A percentile compares a stretch with the other conserved stretches of the same genome.
phyloP scores from a whole-genome alignment of 2,797 vertebrate species.

The Pterois miles region DNA sequence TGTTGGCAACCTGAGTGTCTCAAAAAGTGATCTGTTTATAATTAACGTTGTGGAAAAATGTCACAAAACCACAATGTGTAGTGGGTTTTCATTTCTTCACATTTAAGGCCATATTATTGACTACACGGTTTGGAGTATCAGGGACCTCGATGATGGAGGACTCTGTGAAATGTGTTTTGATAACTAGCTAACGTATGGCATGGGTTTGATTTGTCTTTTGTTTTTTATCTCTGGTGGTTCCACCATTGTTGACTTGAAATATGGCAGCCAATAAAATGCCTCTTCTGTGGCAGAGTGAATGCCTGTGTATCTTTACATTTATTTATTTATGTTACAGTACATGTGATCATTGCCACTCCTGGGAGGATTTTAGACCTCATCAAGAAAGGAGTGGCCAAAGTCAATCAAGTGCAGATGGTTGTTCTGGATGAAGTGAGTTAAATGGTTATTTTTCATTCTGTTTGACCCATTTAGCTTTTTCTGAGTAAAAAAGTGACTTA shows the following conservation, averaged over 20 bases:
- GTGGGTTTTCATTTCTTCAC: not conserved
- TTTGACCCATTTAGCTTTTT: not conserved
- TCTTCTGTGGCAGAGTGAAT: not conserved
- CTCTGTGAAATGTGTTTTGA: not conserved
- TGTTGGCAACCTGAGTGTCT: not conserved
- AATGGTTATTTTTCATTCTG: not conserved
- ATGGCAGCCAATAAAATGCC: not conserved
- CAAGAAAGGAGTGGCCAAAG: conserved; percentile 99
- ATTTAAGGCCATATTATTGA: not conserved
- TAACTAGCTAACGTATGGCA: not conserved
- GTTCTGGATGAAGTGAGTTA: conserved; percentile 96
- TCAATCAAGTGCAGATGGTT: conserved; percentile 97
- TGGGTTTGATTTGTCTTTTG: not conserved
- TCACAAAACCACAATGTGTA: not conserved
- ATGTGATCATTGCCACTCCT: conserved; percentile 97
- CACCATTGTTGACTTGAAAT: not conserved
- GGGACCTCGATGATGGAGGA: not conserved
- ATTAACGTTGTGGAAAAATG: too few relatives aligned
- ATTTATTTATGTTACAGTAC: conserved; percentile 82
- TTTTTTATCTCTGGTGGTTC: not conserved
- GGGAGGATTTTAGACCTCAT: conserved; percentile 99
- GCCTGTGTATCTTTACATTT: not conserved
- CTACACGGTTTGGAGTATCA: not conserved
- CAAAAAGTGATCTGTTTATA: not conserved
- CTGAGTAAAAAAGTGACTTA: not conserved